These are phyloP conservation scores for Streptopelia turtur DNA, from an alignment of 2,797 vertebrate genomes.

Conservation along the genomic window DNA sequence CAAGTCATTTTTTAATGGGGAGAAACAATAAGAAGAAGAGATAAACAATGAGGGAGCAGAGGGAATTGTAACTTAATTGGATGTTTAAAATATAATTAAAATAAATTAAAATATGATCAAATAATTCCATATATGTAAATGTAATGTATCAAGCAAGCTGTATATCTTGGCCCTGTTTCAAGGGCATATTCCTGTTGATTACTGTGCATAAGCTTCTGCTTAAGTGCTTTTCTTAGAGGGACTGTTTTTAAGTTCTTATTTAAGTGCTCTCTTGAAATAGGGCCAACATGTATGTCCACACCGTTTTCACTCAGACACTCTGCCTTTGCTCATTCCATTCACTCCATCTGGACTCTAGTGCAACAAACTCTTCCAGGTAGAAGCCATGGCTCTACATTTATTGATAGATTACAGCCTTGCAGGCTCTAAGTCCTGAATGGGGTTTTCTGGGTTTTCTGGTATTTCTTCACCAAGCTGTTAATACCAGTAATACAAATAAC, in stretches of 20 bases:
- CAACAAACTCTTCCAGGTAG: background rate
- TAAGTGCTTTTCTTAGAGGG: slow-evolving; percentile 17
- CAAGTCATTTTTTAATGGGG: background rate
- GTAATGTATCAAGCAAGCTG: background rate
- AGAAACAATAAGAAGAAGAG: background rate
- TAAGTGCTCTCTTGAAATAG: background rate
- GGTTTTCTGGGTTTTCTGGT: slow-evolving; percentile 37
- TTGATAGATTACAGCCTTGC: background rate
- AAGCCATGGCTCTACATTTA: background rate
- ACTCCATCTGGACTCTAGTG: background rate
- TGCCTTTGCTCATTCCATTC: background rate
- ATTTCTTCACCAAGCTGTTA: slow-evolving; percentile 33
- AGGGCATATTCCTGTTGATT: background rate
- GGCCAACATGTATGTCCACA: background rate
- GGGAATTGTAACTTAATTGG: background rate
- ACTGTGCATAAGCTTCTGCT: background rate
- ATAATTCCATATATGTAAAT: slow-evolving; percentile 35
- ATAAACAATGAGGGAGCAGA: background rate
- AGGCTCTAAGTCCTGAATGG: background rate
- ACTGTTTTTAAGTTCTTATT: slow-evolving; percentile 13
- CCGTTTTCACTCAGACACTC: background rate
- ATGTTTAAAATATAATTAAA: slow-evolving; percentile 40
- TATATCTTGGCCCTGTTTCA: slow-evolving; percentile 7
- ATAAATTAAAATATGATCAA: slow-evolving; percentile 3
- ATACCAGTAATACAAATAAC: slow-evolving; percentile 69